Evolutionary conservation across 2,888 invertebrate genomes (phyloP), one percentile per base, ranked within the genome.

Genomic region (Epistrophe grossulariae): DNA sequence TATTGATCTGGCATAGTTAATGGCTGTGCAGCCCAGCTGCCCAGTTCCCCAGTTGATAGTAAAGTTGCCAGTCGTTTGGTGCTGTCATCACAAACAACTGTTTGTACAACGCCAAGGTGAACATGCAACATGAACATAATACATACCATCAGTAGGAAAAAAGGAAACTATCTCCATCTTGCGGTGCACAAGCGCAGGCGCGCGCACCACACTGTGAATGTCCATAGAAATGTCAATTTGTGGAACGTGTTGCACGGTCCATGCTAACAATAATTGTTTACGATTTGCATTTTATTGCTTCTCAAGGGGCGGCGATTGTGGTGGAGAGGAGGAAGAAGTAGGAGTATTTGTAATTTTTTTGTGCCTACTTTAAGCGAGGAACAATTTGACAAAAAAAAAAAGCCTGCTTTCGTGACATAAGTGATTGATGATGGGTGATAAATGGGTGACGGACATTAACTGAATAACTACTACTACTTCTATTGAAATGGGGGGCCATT

Each of bases 391-490:
- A 19, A 38, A 40, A 38, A 24, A 60, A 55, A 38, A 24, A 60
- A 71, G 60, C 48, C 55, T 48, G 50, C 76, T 43, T 77, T 84
- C n/a, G 64, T 82, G 79, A 87, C 79, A 87, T 60, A 87, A 74
- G 74, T 87, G 82, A 82, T 78, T 78, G 85, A 87, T 87, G 85
- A 82, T 74, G 57, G 70, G 78, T 82, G 85, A 87, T 87, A 87
- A 87, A 87, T 82, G 78, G 85, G 85, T 87, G 81, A 79, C 82
- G 79, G 79, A 82, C 85, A 64, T 64, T 82, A 71, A 79, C 85
- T 87, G 82, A 87, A 87, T 79, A 82, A 79, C 82, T 79, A 74
- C 82, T 79, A 74, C 74, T 76, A 52, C 35, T 0, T 8, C 59
- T 50, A 76, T 71, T 57, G 19, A 64, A 55, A 68, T 72, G 40